Percentiles rank a stretch among this genome's conserved stretches.
Conservation (phyloP, 1,140 invertebrate genomes). For the Hermatobates lingyangjiaoensis region DNA sequence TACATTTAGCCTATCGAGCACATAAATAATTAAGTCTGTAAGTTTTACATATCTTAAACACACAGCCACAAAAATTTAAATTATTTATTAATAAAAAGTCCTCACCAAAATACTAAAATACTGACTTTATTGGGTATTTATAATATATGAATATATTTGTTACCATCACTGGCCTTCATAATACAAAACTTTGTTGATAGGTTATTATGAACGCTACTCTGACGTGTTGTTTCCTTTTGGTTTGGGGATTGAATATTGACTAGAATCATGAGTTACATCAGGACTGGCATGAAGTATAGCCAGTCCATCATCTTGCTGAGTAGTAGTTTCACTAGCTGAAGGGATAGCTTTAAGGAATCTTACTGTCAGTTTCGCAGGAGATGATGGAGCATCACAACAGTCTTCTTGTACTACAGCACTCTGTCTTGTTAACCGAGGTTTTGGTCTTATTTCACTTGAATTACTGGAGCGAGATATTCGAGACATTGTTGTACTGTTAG, state of each 20-base stretch:
- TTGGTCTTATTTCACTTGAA: slow-evolving; percentile 22
- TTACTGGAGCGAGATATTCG: slow-evolving; percentile 31
- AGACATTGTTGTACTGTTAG: slow-evolving; percentile 62
- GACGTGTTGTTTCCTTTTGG: neutral
- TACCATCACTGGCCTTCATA: too few relatives aligned
- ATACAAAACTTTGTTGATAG: too few relatives aligned
- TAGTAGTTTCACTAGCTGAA: slow-evolving; percentile 58
- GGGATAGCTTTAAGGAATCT: slow-evolving; percentile 58
- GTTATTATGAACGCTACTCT: neutral
- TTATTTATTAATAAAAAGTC: too few relatives aligned
- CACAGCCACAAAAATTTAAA: too few relatives aligned
- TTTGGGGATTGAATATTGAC: slow-evolving; percentile 11
- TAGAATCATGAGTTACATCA: slow-evolving; percentile 15
- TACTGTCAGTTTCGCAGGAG: slow-evolving; percentile 33
- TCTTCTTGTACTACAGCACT: slow-evolving; percentile 29
- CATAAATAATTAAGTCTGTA: too few relatives aligned
- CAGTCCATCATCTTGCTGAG: slow-evolving; percentile 44
- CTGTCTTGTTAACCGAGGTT: slow-evolving; percentile 53
- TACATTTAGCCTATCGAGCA: too few relatives aligned
- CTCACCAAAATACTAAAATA: too few relatives aligned
- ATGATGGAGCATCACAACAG: slow-evolving; percentile 16
- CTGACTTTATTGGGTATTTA: too few relatives aligned
- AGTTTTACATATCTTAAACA: too few relatives aligned
- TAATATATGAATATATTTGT: too few relatives aligned
- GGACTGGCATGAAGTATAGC: slow-evolving; percentile 16